These are phyloP conservation scores for Muntiacus reevesi DNA, from an alignment of 2,113 vertebrate genomes.

Conservation along the genomic window DNA sequence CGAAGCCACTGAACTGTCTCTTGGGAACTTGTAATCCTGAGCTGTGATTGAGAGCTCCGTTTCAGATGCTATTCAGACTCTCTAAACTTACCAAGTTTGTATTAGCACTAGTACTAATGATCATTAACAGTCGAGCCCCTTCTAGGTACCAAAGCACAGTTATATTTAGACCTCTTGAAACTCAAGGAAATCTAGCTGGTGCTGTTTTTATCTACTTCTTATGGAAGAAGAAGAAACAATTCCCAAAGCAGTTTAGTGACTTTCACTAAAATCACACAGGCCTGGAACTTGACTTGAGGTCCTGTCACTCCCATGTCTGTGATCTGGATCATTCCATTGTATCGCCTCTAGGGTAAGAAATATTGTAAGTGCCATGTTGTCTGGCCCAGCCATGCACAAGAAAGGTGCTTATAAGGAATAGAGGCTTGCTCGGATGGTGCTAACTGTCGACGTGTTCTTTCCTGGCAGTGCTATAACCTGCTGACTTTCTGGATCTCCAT, in stretches of 20 bases:
- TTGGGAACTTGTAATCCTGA: background rate
- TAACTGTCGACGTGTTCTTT: background rate
- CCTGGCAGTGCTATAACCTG: slow-evolving; percentile 87
- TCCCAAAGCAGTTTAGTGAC: background rate
- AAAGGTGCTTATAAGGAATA: background rate
- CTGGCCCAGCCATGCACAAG: background rate
- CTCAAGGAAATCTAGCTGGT: background rate
- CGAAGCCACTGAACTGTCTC: background rate
- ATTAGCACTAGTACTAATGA: background rate
- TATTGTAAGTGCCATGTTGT: background rate
- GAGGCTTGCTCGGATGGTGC: background rate
- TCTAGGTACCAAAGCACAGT: background rate
- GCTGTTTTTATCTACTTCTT: background rate
- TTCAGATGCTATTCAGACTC: background rate
- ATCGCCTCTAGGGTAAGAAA: background rate
- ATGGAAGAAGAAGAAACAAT: background rate
- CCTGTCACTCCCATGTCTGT: background rate
- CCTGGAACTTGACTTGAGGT: background rate
- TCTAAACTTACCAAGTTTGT: background rate
- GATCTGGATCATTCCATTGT: background rate
- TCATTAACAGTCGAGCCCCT: background rate
- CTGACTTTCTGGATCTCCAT: slow-evolving; percentile 88
- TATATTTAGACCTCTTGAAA: background rate
- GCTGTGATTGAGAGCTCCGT: background rate
- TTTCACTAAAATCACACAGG: background rate